These are phyloP conservation scores for Campopleginae sp. DNA, from an alignment of 2,888 invertebrate species.

Conservation along the genomic window DNA sequence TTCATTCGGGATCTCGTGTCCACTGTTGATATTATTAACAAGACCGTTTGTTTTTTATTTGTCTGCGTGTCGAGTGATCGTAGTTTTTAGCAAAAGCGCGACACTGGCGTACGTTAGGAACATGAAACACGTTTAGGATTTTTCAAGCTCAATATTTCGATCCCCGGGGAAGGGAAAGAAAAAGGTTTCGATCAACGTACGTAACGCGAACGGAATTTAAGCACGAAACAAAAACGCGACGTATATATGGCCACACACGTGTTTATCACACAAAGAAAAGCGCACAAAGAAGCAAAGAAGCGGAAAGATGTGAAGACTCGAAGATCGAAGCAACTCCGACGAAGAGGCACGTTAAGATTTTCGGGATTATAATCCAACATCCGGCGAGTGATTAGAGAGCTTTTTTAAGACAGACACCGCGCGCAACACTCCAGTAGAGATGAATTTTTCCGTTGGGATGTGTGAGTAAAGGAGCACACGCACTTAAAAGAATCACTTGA, in stretches of 20 bases:
- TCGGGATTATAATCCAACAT: conserved; percentile 30
- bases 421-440: neutral
- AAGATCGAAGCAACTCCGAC: conserved; percentile 26
- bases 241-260: neutral
- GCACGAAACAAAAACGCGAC: neutral
- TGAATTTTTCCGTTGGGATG: neutral
- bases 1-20: conserved; percentile 9
- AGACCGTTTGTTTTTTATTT: neutral
- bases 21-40: neutral
- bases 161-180: neutral
- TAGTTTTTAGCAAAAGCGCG: conserved; percentile 57
- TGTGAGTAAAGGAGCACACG: neutral
- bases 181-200: conserved; percentile 5
- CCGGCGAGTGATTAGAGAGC: neutral
- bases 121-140: conserved; percentile 59
- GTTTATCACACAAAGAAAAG: conserved; percentile 6
- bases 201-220: conserved; percentile 7
- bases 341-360: conserved; percentile 9
- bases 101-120: conserved; percentile 54
- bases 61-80: conserved; percentile 27
- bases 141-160: neutral
- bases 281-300: neutral
- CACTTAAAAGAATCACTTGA: conserved; percentile 1
- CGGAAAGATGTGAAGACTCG: neutral
- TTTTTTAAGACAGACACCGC: neutral